Base-by-base conservation (phyloP, 1,140 invertebrate genomes). In the Bombus vancouverensis region DNA sequence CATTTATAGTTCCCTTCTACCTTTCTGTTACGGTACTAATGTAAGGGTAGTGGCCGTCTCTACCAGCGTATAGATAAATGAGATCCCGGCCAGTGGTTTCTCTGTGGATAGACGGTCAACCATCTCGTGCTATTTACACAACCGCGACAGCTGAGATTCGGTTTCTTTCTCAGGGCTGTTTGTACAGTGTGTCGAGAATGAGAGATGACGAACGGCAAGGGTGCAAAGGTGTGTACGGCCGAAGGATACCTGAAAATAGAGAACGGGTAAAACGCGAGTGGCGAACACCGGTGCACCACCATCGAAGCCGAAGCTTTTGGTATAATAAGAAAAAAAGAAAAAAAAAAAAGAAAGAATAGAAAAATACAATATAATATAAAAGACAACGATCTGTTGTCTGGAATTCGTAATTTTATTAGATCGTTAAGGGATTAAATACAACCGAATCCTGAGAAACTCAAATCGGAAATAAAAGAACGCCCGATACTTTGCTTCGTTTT, bases 11-110 rank as follows among this genome's bases (percentile, higher is more conserved):
- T 28, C 71, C 71, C 71, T 72, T n/a, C 71, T 42, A 25, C 68
- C 22, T 70, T 22, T 70, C 34, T 1, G 73, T 75, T 44, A 32
- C 73, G 18, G 3, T 34, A n/a, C 73, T 57, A 57, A 75, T 62
- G 59, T 62, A 62, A 62, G 47, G 32, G 73, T 75, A 75, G 47
- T 57, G 47, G 73, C 32, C 47, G 44, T 75, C 73, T 75, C 32
- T 75, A 22, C n/a, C n/a, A 57, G 47, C 73, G 73, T 75, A 75
- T 37, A 75, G 73, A 75, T 75, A 75, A 75, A 75, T 75, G 73
- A 75, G 47, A 75, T 53, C 44, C 47, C 47, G 44, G 73, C 47
- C 73, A 44, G 42, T 75, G 73, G 73, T 57, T 57, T 57, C 73
- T 53, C 73, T 75, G n/a, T 37, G 73, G 73, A 75, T 75, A 57